These are phyloP conservation scores for Cetonia aurata DNA, from an alignment of 2,888 invertebrate genomes.

Conservation along the genomic window DNA sequence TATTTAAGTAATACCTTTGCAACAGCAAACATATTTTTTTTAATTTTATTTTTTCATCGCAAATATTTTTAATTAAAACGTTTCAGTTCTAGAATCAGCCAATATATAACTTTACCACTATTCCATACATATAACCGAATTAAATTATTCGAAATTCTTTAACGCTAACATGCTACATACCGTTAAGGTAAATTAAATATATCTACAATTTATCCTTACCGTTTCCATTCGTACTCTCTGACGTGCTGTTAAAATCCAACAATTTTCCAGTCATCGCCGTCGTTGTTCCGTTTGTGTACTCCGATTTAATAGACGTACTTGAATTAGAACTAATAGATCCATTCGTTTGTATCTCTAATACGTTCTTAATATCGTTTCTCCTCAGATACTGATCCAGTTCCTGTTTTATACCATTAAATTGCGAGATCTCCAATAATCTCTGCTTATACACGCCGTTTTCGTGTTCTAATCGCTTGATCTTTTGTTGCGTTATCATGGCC, in stretches of 20 bases:
- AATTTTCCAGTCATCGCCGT: constrained; percentile 53
- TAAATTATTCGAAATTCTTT: no score
- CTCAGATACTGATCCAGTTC: constrained; percentile 69
- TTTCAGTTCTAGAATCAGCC: no score
- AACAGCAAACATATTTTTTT: no score
- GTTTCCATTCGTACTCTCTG: constrained; percentile 59
- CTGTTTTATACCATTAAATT: constrained; percentile 68
- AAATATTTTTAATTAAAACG: no score
- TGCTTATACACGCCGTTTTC: constrained; percentile 88
- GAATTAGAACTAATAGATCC: constrained; percentile 45
- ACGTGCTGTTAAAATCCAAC: constrained; percentile 59
- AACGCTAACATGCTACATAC: no score
- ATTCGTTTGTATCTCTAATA: constrained; percentile 65
- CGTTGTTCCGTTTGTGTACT: constrained; percentile 51
- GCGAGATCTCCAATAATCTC: constrained; percentile 78
- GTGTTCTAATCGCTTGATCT: constrained; percentile 87
- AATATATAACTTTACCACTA: no score
- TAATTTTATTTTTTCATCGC: no score
- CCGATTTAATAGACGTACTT: constrained; percentile 44
- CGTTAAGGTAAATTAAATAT: constrained; percentile 15
- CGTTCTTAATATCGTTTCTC: constrained; percentile 68
- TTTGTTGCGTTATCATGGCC: constrained; percentile 82
- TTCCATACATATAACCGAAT: no score
- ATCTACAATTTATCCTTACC: constrained; percentile 53
- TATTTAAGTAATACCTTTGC: no score